Conservation (phyloP, 2,113 vertebrate genomes). For the Chamaea fasciata region DNA sequence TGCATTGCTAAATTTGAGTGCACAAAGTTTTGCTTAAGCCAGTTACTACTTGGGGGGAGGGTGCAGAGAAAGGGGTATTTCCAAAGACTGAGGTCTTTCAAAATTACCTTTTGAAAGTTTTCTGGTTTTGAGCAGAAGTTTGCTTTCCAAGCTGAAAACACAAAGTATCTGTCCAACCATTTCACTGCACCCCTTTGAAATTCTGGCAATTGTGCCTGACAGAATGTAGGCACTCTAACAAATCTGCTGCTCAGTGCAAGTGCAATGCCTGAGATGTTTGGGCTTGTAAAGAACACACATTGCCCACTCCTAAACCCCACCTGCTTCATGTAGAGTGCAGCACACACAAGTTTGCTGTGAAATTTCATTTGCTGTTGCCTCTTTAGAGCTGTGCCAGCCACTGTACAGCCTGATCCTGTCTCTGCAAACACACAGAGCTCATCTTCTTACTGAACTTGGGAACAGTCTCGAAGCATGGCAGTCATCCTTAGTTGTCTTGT, state of each 20-base stretch:
- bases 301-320: neutral
- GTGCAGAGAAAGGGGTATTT: neutral
- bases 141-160: neutral
- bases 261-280: neutral
- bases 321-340: neutral
- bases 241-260: neutral
- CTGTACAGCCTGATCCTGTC: neutral
- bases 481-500: neutral
- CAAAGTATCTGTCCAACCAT: neutral
- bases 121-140: neutral
- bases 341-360: neutral
- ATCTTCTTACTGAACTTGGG: neutral
- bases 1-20: constrained; percentile 22
- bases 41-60: neutral
- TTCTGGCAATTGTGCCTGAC: neutral
- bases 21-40: constrained; percentile 22
- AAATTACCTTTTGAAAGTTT: constrained; percentile 40
- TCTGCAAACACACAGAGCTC: neutral
- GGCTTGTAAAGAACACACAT: neutral
- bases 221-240: neutral
- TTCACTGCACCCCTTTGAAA: neutral
- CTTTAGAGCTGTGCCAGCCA: neutral
- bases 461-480: neutral
- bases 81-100: constrained; percentile 45
- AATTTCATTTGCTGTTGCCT: neutral